Evolutionary conservation across 2,797 vertebrate species (phyloP).

Genomic region (Pogoniulus pusillus): DNA sequence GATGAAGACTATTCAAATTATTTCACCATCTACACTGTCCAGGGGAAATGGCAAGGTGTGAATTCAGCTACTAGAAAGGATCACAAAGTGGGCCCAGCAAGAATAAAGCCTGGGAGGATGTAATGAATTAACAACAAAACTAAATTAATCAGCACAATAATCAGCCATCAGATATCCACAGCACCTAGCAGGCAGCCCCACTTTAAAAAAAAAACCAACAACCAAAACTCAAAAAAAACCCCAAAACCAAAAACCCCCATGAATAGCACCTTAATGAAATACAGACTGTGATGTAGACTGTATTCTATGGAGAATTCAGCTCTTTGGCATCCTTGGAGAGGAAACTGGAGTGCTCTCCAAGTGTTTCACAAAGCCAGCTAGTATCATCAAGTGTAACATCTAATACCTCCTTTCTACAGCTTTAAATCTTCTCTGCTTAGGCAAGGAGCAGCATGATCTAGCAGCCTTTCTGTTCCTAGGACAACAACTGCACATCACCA

Average conservation of each 20-base stretch:
- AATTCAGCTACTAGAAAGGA: neutral
- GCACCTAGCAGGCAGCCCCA: neutral
- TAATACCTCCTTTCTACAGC: neutral
- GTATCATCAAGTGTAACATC: neutral
- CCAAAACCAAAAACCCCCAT: no score
- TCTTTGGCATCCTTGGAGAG: neutral
- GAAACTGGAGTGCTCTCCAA: neutral
- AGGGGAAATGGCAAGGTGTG: neutral
- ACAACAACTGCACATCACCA: neutral
- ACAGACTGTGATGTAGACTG: neutral
- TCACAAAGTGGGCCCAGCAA: neutral
- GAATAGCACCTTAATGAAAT: neutral
- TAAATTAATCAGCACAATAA: neutral
- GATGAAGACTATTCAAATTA: neutral
- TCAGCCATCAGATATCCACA: neutral
- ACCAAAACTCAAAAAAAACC: no score
- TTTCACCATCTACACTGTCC: neutral
- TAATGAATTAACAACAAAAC: neutral
- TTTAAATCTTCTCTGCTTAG: neutral
- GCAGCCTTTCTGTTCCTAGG: neutral
- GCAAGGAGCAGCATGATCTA: neutral
- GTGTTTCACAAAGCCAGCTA: neutral
- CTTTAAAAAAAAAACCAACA: neutral
- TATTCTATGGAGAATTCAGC: neutral
- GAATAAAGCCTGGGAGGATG: neutral